Conservation (phyloP, 1,140 invertebrate genomes). For the Papilio xuthus region DNA sequence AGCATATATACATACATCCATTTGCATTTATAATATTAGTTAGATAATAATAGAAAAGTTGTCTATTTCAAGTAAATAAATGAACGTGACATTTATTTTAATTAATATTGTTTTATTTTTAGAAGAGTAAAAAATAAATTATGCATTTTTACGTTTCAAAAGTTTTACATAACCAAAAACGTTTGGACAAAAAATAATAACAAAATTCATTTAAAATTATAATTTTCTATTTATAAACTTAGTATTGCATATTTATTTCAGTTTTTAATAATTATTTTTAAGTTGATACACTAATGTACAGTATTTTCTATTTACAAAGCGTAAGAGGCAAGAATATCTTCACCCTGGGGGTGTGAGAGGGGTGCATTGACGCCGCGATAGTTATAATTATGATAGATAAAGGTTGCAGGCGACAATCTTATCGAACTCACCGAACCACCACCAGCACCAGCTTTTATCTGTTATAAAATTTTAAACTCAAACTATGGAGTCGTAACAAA, state of each 20-base stretch:
- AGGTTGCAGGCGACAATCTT: background rate
- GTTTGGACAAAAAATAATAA: too few species aligned
- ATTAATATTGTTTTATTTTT: too few species aligned
- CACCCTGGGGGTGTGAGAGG: background rate
- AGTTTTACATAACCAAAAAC: too few species aligned
- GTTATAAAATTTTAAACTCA: background rate
- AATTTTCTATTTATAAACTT: background rate
- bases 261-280: too few species aligned
- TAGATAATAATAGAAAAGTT: too few species aligned
- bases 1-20: too few species aligned
- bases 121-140: too few species aligned
- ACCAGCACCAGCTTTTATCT: background rate
- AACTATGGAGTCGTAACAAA: background rate
- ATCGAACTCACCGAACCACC: background rate
- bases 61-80: too few species aligned
- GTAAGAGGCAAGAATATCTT: background rate
- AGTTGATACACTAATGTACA: background rate
- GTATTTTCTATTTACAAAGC: background rate
- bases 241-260: background rate
- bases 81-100: too few species aligned
- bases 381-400: slow-evolving; percentile 9
- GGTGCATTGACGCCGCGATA: background rate
- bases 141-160: too few species aligned
- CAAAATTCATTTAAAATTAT: too few species aligned
- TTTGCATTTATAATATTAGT: too few species aligned